Conservation (phyloP, 2,113 vertebrate genomes). For the Aptenodytes forsteri region DNA sequence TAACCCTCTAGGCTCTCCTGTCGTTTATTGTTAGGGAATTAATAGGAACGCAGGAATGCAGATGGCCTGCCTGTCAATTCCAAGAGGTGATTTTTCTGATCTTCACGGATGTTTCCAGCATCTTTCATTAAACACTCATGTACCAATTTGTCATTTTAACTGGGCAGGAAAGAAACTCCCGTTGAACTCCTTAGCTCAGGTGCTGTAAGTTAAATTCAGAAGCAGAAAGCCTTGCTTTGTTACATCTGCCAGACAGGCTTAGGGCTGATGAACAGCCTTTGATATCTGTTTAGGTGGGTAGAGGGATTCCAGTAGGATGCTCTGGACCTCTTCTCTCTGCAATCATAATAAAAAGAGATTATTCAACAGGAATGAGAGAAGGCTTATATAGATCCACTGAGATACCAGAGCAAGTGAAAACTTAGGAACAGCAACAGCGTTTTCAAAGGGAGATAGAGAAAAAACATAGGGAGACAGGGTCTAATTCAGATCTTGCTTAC, state of each 20-base stretch:
- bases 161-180: constrained; percentile 76
- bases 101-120: constrained; percentile 77
- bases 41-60: constrained; percentile 80
- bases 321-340: background rate
- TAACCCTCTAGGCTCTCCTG: constrained; percentile 81
- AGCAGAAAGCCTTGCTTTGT: background rate
- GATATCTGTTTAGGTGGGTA: background rate
- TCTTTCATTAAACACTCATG: constrained; percentile 82
- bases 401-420: background rate
- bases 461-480: background rate
- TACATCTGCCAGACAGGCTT: background rate
- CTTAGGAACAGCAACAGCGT: background rate
- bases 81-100: constrained; percentile 78
- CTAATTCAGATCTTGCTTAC: background rate
- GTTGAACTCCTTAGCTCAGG: constrained; percentile 69
- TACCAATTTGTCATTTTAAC: constrained; percentile 84
- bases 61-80: constrained; percentile 81
- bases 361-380: background rate
- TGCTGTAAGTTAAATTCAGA: constrained; percentile 47
- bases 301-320: background rate
- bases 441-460: background rate
- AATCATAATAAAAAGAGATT: background rate
- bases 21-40: constrained; percentile 81
- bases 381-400: background rate
- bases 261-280: background rate